A percentile compares a stretch with the other conserved stretches of the same genome.
These are phyloP conservation scores for Anseranas semipalmata DNA, from an alignment of 2,113 vertebrate genomes.

Conservation along the genomic window DNA sequence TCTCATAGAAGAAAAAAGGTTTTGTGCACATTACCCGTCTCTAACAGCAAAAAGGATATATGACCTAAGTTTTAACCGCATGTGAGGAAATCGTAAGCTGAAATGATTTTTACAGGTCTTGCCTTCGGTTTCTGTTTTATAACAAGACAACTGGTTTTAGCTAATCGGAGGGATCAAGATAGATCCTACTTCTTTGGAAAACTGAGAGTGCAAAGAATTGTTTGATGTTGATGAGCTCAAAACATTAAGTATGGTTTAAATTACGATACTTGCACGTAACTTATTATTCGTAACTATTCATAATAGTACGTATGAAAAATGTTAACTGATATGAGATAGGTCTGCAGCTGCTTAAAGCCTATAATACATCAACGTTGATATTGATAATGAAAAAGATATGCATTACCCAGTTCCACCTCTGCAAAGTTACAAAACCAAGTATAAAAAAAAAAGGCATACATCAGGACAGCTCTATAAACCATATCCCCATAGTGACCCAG, in stretches of 20 bases:
- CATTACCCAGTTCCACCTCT: neutral
- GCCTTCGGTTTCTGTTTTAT: neutral
- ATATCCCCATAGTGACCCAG: neutral
- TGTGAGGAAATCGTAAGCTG: neutral
- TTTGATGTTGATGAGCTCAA: neutral
- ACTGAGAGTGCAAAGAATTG: neutral
- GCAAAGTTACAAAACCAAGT: neutral
- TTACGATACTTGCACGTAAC: neutral
- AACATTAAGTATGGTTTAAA: neutral
- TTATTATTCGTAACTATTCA: accelerated
- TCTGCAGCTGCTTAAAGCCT: neutral
- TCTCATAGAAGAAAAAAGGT: neutral
- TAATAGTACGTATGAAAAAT: no score
- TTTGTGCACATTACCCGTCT: accelerated
- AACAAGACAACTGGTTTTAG: neutral
- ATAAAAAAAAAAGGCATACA: neutral
- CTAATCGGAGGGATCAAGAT: neutral
- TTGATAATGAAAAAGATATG: accelerated
- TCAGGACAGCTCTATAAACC: neutral
- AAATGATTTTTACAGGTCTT: neutral
- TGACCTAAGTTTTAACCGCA: neutral
- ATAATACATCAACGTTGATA: neutral
- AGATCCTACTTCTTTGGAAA: neutral
- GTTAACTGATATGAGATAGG: no score
- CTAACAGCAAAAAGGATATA: neutral